Conservation (phyloP, 2,888 invertebrate genomes). For the Scaptomyza polygonia region DNA sequence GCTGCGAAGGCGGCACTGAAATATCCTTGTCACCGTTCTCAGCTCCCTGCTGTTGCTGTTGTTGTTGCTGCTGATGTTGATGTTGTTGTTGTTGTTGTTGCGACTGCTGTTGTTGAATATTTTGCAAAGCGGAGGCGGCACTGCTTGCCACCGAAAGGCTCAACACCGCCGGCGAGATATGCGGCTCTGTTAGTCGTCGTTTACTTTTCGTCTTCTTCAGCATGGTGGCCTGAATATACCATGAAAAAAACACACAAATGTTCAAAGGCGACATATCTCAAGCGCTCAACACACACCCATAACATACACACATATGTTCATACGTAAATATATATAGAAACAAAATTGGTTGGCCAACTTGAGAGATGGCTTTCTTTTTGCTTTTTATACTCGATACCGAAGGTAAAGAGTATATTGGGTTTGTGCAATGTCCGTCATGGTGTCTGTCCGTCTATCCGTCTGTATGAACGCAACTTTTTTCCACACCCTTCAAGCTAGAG, state of each 20-base stretch:
- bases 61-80: slow-evolving; percentile 43
- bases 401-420: no score
- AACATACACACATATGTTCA: slow-evolving; percentile 10
- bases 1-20: slow-evolving; percentile 49
- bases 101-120: slow-evolving; percentile 37
- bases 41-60: slow-evolving; percentile 80
- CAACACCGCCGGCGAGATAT: slow-evolving; percentile 86
- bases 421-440: no score
- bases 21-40: slow-evolving; percentile 86
- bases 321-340: slow-evolving; percentile 7
- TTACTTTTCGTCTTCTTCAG: slow-evolving; percentile 99
- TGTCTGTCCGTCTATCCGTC: no score
- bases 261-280: slow-evolving; percentile 62
- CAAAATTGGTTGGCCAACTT: slow-evolving; percentile 22
- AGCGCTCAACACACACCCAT: slow-evolving; percentile 32
- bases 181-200: slow-evolving; percentile 94
- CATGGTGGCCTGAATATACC: slow-evolving; percentile 96
- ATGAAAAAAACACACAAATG: slow-evolving; percentile 70
- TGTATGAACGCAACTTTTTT: no score
- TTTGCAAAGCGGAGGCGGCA: slow-evolving; percentile 69
- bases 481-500: no score
- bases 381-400: no score
- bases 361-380: neutral
- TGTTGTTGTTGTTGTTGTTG: slow-evolving; percentile 19
- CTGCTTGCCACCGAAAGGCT: slow-evolving; percentile 72